phyloP scores from a whole-genome alignment of 2,113 vertebrate species.

The Pelecanus crispus region DNA sequence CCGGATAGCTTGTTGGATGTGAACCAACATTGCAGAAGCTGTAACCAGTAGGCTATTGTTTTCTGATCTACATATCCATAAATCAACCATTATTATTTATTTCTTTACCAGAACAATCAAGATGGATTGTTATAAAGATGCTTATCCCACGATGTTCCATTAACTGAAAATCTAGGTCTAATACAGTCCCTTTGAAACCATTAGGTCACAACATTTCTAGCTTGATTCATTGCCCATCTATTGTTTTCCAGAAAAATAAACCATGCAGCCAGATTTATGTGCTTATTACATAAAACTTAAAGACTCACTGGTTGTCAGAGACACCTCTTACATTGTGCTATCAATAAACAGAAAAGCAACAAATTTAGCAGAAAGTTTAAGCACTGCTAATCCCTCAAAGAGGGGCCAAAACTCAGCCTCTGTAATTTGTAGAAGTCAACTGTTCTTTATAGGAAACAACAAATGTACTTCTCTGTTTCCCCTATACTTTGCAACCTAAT shows the following conservation, averaged over 20 bases:
- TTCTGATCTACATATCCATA: not conserved
- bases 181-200: not conserved
- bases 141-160: not conserved
- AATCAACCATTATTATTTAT: not conserved
- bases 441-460: not conserved
- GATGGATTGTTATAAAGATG: not conserved
- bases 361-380: not conserved
- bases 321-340: not conserved
- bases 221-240: not conserved
- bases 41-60: not conserved
- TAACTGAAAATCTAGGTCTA: not conserved
- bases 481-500: not conserved
- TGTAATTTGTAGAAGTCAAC: not conserved
- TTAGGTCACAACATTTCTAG: not conserved
- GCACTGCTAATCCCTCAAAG: not conserved
- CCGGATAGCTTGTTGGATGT: not conserved
- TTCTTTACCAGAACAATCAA: not conserved
- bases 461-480: not conserved
- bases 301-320: not conserved
- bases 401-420: accelerated
- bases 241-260: not conserved
- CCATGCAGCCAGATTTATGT: not conserved
- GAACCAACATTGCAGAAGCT: not conserved
- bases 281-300: not conserved
- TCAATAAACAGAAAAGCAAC: not conserved